Base-by-base conservation (phyloP, 2,888 invertebrate genomes). In the Eupithecia tripunctaria region DNA sequence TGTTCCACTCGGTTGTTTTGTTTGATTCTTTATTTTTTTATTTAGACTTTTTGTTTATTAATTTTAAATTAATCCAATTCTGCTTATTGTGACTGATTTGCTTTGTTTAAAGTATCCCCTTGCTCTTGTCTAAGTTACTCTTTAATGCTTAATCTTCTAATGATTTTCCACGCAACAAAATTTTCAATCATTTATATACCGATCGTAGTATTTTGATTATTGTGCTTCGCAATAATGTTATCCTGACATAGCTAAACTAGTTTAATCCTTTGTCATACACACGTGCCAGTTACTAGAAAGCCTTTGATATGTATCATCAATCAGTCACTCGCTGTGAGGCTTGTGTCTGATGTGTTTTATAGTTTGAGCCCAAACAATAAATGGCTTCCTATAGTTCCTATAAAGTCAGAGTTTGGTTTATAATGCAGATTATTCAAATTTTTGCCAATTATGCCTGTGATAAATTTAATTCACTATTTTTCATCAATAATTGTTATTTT, bases 231-330 rank as follows among this genome's bases (percentile, higher is more conserved):
- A 21, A 43, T 67, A 51, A 60, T 59, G 15, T 67, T 60, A 68
- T 65, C 36, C 65, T 41, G 27, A 47, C 67, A 64, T 70, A 70
- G 64, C 43, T 68, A 38, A 70, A 65, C 47, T 60, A 67, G 64
- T 60, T 70, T 32, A 62, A 71, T 74, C 68, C 67, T 68, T 51
- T 67, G 67, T 72, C 56, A 51, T 69, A 51, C 60, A 65, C 66
- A 72, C 71, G 27, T 74, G 74, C 73, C 73, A 64, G 38, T 67
- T 12, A 59, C 68, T 32, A 18, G n/a, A 25, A 64, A 41, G 70
- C 66, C 64, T 68, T 68, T 76, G 71, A 70, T 70, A 68, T 67
- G 68, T 72, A 68, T 74, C 73, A 74, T 76, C 72, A 4, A 72
- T 38, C 38, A 38, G 70, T 76, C 70, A 74, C 56, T 66, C 64